Percentiles rank a stretch among this genome's conserved stretches.
These are phyloP conservation scores for Asarcornis scutulata DNA, from an alignment of 2,113 vertebrate genomes.

Conservation along the genomic window DNA sequence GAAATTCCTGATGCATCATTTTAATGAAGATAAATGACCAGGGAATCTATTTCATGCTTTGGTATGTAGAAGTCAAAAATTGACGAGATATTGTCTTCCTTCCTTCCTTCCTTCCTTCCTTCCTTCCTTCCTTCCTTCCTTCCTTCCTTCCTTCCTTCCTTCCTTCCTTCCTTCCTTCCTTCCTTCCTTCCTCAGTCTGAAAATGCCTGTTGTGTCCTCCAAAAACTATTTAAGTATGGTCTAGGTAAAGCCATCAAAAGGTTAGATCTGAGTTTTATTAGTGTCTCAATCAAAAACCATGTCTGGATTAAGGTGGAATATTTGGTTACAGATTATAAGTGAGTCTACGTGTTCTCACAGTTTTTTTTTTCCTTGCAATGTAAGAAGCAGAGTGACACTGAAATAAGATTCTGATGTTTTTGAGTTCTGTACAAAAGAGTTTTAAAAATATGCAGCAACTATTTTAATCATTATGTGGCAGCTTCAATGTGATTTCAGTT, in stretches of 20 bases:
- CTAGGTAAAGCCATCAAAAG: neutral
- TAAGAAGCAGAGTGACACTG: neutral
- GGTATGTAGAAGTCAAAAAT: neutral
- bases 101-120: neutral
- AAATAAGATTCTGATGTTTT: neutral
- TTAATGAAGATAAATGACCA: neutral
- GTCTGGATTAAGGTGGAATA: neutral
- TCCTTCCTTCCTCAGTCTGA: neutral
- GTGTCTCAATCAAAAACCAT: neutral
- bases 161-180: neutral
- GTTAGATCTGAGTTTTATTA: neutral
- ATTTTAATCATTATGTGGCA: neutral
- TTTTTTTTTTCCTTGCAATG: neutral
- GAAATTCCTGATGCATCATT: neutral
- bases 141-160: neutral
- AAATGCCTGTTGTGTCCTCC: neutral
- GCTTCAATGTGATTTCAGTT: neutral
- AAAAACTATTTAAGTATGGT: neutral
- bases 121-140: too few relatives aligned
- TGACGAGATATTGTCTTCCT: neutral
- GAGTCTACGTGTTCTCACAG: neutral
- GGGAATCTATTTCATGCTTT: neutral
- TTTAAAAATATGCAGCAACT: neutral
- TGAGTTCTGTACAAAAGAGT: neutral
- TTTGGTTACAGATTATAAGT: neutral